phyloP scores from a whole-genome alignment of 2,113 vertebrate genomes.

The Neopipo cinnamomea region DNA sequence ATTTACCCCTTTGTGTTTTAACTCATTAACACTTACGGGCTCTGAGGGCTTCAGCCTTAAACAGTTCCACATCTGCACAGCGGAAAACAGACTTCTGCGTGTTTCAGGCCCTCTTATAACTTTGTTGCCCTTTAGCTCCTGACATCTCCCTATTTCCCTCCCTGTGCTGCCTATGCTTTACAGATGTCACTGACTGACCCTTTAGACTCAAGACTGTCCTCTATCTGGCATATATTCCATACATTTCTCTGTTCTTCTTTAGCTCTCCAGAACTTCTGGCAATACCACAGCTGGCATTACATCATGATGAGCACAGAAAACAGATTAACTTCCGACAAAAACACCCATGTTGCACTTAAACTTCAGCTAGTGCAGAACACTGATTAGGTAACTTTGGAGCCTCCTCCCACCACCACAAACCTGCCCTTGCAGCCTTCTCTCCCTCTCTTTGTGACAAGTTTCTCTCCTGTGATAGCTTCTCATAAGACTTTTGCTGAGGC shows the following conservation, averaged over 20 bases:
- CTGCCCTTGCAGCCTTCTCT: not conserved
- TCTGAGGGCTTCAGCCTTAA: not conserved
- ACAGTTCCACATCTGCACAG: not conserved
- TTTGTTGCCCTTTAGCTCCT: not conserved
- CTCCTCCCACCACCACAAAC: not conserved
- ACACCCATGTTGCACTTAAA: accelerated
- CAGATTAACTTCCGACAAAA: not conserved
- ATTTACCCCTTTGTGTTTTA: not conserved
- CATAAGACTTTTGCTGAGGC: not conserved
- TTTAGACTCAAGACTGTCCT: not conserved
- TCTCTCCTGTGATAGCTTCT: not conserved
- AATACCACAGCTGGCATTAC: not conserved
- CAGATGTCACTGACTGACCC: not conserved
- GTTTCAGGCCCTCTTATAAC: not conserved
- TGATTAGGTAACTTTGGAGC: not conserved
- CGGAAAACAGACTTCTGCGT: not conserved
- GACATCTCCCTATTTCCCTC: accelerated
- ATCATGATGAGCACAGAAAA: not conserved
- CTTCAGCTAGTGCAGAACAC: not conserved
- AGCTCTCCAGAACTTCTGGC: not conserved
- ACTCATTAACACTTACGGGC: not conserved
- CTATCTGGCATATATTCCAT: not conserved
- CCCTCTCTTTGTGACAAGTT: not conserved
- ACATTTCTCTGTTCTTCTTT: accelerated
- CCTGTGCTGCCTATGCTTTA: not conserved